Base-by-base conservation (phyloP, 1,140 invertebrate genomes). In the Pinna nobilis region DNA sequence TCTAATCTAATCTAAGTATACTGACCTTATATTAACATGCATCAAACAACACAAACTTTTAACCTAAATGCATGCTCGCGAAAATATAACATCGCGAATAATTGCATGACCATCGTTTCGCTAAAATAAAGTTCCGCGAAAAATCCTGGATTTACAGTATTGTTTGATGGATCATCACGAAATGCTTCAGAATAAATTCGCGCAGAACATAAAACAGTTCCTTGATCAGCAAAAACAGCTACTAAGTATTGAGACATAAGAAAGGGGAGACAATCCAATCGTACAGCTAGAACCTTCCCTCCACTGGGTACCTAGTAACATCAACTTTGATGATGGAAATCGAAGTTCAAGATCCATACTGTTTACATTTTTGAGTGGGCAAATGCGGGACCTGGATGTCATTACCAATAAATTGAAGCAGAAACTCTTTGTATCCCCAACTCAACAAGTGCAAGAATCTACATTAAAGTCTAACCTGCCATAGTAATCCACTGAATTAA, bases 331-430 rank as follows among this genome's bases (percentile, higher is more conserved):
- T 44, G 77, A 81, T 23, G 44, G 59, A 18, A 61, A 49, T 13
- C 76, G 77, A 30, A 64, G 81, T 18, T 85, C 85, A 5, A 84
- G 82, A 59, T 86, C 85, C 13, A 78, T 78, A 47, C 72, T 86
- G 11, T 85, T 84, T 47, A 72, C 81, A 30, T 78, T 77, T 44
- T 78, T 86, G 25, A 85, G 86, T 55, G 78, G 79, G 67, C 80
- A 88, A 65, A 78, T 88, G 67, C 63, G 79, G 53, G 86, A 87
- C 49, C 79, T 88, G 49, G 86, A 88, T 79, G 78, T 77, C 28
- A 79, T 88, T 11, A 88, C 82, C 13, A 61, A 69, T 9, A 83
- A 74, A 28, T 61, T 86, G 20, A 78, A 77, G 18, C 30, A 65
- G 3, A 79, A 81, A 53, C 66, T 84, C 23, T n/a, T n/a, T n/a